Conservation (phyloP, 2,888 invertebrate species). For the Eupithecia pulchellata region DNA sequence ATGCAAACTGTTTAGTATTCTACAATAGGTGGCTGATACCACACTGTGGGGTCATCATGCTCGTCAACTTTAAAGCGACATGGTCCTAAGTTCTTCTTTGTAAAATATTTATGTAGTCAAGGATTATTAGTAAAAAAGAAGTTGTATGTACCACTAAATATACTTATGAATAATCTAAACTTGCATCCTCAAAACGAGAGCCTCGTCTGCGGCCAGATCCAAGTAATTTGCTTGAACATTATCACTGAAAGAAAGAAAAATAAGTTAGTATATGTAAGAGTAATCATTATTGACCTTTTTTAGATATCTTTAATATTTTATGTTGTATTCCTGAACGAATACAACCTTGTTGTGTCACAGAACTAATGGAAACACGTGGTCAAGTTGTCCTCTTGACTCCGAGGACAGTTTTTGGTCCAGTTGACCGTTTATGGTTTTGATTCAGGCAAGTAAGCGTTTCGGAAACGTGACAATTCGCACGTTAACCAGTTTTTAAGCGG, state of each 20-base stretch:
- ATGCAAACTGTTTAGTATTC: not conserved
- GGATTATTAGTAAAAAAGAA: not conserved
- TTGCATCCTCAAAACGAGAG: slow-evolving; percentile 77
- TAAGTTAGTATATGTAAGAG: too few species aligned
- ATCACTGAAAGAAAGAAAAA: slow-evolving; percentile 66
- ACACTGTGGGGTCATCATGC: not conserved
- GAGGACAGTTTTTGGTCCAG: too few species aligned
- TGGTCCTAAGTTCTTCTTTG: not conserved
- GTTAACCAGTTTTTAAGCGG: too few species aligned
- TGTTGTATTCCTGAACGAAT: not conserved
- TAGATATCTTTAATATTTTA: not conserved
- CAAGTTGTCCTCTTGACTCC: too few species aligned
- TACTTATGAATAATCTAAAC: slow-evolving; percentile 47
- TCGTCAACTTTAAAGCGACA: not conserved
- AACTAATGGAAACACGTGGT: too few species aligned
- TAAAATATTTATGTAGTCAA: not conserved
- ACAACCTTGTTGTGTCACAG: not conserved
- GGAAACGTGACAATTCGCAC: too few species aligned
- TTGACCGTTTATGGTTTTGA: too few species aligned
- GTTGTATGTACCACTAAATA: not conserved
- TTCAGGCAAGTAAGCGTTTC: too few species aligned
- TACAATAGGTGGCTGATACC: not conserved
- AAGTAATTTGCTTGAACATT: slow-evolving; percentile 67
- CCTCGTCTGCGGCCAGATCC: slow-evolving; percentile 74
- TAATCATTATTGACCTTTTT: not conserved